Percentiles rank a stretch among this genome's conserved stretches.
These are phyloP conservation scores for Erynnis tages DNA, from an alignment of 2,888 invertebrate species.

Conservation along the genomic window DNA sequence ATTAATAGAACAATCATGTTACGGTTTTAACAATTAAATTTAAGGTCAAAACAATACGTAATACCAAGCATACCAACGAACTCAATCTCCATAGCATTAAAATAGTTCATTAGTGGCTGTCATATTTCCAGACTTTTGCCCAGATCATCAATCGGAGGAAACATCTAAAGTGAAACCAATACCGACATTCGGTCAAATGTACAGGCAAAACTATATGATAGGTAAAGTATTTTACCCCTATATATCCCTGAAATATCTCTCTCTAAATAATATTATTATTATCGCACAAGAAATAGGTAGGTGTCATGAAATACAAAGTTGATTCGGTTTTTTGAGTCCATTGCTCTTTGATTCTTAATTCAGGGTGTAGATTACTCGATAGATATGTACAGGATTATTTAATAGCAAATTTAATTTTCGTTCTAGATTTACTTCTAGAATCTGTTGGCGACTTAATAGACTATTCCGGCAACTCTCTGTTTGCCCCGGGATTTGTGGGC, in stretches of 20 bases:
- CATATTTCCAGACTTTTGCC: conserved; percentile 42
- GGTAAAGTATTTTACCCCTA: too few relatives aligned
- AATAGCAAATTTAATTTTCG: neutral
- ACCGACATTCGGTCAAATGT: conserved; percentile 51
- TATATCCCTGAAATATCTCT: too few relatives aligned
- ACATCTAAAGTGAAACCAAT: conserved; percentile 48
- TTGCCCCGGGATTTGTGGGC: conserved; percentile 11
- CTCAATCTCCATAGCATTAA: too few relatives aligned
- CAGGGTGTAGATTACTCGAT: too few relatives aligned
- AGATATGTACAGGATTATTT: too few relatives aligned
- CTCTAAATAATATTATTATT: neutral
- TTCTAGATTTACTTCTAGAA: conserved; percentile 49
- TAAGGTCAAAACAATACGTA: too few relatives aligned
- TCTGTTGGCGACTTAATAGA: conserved; percentile 34
- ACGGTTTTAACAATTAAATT: too few relatives aligned
- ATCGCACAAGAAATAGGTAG: too few relatives aligned
- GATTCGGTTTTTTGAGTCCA: neutral
- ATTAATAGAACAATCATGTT: too few relatives aligned
- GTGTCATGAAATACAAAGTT: too few relatives aligned
- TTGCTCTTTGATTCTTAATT: neutral
- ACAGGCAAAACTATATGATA: conserved; percentile 33
- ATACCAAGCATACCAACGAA: too few relatives aligned
- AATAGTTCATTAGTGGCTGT: conserved; percentile 6
- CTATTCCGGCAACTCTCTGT: conserved; percentile 31
- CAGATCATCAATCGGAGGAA: conserved; percentile 37